Conservation (phyloP, 2,113 vertebrate species). For the Panthera uncia region DNA sequence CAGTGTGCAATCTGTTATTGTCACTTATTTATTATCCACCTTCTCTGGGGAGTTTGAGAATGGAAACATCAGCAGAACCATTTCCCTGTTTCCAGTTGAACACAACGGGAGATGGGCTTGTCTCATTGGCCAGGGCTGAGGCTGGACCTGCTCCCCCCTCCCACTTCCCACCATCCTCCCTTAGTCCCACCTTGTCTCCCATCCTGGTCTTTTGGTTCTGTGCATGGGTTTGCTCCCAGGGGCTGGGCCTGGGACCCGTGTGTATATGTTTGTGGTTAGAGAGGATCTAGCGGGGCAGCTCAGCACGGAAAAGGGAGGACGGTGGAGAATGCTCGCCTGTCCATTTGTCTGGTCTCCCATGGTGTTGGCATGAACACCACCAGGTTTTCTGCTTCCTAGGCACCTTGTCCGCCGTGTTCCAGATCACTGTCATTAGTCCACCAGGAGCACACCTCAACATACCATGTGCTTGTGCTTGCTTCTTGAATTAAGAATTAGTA, state of each 20-base stretch:
- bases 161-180: rapidly evolving
- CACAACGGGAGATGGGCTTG: background rate
- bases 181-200: background rate
- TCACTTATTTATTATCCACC: constrained; percentile 83
- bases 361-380: background rate
- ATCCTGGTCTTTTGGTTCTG: background rate
- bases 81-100: constrained; percentile 56
- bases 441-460: rapidly evolving
- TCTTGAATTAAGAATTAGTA: background rate
- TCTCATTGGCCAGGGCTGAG: background rate
- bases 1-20: constrained; percentile 85
- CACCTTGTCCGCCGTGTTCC: background rate
- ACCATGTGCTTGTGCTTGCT: rapidly evolving
- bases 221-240: background rate
- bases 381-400: background rate
- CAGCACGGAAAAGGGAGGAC: background rate
- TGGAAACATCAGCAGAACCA: constrained; percentile 82
- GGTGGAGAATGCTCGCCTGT: background rate
- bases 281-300: background rate
- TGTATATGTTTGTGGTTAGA: background rate
- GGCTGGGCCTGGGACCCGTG: background rate
- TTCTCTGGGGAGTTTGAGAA: constrained; percentile 76
- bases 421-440: background rate
- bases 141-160: background rate
- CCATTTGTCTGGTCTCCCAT: background rate